Evolutionary conservation across 2,888 invertebrate species (phyloP), one percentile per base, ranked within the genome.

Genomic region (Melolontha melolontha): DNA sequence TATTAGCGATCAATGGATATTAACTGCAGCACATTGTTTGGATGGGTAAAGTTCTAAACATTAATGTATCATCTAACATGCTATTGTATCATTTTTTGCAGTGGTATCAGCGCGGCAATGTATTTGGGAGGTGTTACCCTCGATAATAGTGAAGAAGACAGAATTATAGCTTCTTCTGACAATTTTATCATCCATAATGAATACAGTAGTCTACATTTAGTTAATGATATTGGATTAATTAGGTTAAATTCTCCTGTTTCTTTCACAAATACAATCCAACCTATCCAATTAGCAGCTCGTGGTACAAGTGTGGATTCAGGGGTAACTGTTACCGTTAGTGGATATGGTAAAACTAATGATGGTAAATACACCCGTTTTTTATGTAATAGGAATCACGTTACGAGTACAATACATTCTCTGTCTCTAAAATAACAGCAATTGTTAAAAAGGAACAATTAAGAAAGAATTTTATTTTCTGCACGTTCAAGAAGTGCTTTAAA

Each of bases 21-120:
- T 75, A 7, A 74, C 75, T 1, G 76, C 76, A 40, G 76, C 71
- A 14, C 75, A 75, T 49, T 76, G 76, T 59, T 73, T 71, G 12
- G 49, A 69, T 8, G 73, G 73, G 76, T 75, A 67, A 34, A 34
- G 34, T 34, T 22, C 6, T 34, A 29, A 29, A 10, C 6, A 34
- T 34, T 34, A 34, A 22, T 22, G 22, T 22, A 22, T 22, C 22
- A 22, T 22, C 2, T n/a, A n/a, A n/a, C n/a, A n/a, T n/a, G n/a
- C n/a, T n/a, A n/a, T n/a, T n/a, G n/a, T n/a, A n/a, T n/a, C n/a
- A n/a, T 34, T 34, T 1, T 34, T 34, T 6, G 10, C 34, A 34
- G 34, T 8, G 34, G 34, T 8, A 2, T 6, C 6, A 34, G 34
- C 7, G 2, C 6, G 4, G 6, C 8, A 34, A 34, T 55, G 11